phyloP scores from a whole-genome alignment of 2,888 invertebrate species.

The Crepidodera aurea region DNA sequence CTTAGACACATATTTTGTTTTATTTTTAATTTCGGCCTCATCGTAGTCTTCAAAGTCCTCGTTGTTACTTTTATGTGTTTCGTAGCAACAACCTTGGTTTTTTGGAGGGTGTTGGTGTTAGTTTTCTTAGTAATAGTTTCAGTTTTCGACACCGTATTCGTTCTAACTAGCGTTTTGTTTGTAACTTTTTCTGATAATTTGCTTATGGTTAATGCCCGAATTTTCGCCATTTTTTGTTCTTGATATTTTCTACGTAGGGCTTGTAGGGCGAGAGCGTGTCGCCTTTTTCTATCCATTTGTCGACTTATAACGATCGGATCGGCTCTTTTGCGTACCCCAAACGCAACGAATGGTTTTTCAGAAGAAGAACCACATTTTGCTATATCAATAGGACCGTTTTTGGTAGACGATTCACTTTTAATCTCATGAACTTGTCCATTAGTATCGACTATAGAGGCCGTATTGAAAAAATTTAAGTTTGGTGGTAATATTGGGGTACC shows the following conservation, averaged over 20 bases:
- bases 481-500: conserved; percentile 78
- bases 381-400: conserved; percentile 56
- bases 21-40: conserved; percentile 50
- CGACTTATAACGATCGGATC: conserved; percentile 62
- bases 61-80: conserved; percentile 59
- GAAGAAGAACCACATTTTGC: conserved; percentile 52
- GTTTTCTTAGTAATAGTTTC: conserved; percentile 58
- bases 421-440: conserved; percentile 57
- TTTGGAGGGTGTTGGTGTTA: conserved; percentile 51
- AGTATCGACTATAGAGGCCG: conserved; percentile 59
- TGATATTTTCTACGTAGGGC: conserved; percentile 69
- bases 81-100: conserved; percentile 57
- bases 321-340: conserved; percentile 67
- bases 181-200: conserved; percentile 60
- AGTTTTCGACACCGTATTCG: conserved; percentile 62
- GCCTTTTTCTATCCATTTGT: conserved; percentile 60
- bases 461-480: conserved; percentile 74
- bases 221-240: conserved; percentile 68
- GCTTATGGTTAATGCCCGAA: conserved; percentile 61
- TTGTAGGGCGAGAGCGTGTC: conserved; percentile 64
- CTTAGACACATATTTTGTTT: conserved; percentile 60
- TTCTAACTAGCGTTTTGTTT: conserved; percentile 61
- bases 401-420: conserved; percentile 52
- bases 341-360: conserved; percentile 63
- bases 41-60: conserved; percentile 52